These are phyloP conservation scores for Drosophila borborema DNA, from an alignment of 2,888 invertebrate genomes.

Conservation along the genomic window DNA sequence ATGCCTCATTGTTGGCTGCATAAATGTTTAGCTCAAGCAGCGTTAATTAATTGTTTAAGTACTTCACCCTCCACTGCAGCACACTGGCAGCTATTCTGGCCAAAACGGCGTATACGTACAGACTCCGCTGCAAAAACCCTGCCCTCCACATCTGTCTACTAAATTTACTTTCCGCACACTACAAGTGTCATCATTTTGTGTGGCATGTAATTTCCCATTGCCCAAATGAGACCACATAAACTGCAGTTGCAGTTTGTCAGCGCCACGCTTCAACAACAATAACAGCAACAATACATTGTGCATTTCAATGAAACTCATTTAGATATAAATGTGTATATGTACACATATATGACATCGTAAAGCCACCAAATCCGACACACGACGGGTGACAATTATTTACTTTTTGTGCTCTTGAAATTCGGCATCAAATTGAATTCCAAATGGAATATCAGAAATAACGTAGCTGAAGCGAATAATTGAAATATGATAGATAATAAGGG, in stretches of 20 bases:
- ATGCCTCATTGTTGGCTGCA: slow-evolving; percentile 54
- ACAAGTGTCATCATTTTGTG: slow-evolving; percentile 70
- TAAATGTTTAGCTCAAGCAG: slow-evolving; percentile 61
- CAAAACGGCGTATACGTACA: slow-evolving; percentile 48
- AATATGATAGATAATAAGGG: not conserved
- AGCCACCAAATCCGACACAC: slow-evolving; percentile 8
- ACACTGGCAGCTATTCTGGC: slow-evolving; percentile 29
- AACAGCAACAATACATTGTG: slow-evolving; percentile 21
- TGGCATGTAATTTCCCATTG: slow-evolving; percentile 38
- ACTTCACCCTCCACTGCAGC: slow-evolving; percentile 63
- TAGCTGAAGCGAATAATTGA: not conserved
- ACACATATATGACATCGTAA: not conserved
- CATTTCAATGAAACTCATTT: slow-evolving; percentile 28
- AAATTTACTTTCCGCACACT: slow-evolving; percentile 73
- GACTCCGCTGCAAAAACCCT: slow-evolving; percentile 22
- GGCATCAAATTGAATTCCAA: slow-evolving; percentile 18
- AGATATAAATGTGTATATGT: slow-evolving; percentile 4
- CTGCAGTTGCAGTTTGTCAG: slow-evolving; percentile 41
- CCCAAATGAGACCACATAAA: slow-evolving; percentile 72
- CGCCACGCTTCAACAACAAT: slow-evolving; percentile 16
- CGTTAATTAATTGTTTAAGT: slow-evolving; percentile 78
- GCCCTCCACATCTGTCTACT: slow-evolving; percentile 7
- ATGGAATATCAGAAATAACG: not conserved
- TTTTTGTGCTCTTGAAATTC: slow-evolving; percentile 12
- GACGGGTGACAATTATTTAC: slow-evolving; percentile 18